phyloP scores from a whole-genome alignment of 1,140 invertebrate species.

The Trichonephila clavipes region DNA sequence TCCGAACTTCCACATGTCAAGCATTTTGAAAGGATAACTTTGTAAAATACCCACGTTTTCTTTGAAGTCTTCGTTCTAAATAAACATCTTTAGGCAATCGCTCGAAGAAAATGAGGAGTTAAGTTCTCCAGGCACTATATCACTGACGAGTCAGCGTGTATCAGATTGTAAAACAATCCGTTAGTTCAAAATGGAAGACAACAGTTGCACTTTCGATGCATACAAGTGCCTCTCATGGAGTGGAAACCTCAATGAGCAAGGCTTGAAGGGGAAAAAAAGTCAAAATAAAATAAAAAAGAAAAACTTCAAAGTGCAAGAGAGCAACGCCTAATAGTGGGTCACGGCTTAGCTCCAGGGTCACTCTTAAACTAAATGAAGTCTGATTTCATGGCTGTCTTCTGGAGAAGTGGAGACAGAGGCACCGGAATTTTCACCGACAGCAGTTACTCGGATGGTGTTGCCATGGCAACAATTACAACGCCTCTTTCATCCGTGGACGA shows the following conservation, averaged over 20 bases:
- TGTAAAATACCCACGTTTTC: background rate
- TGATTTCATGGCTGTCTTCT: conserved; percentile 58
- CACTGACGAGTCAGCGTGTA: background rate
- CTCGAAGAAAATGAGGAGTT: background rate
- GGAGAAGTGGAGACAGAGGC: background rate
- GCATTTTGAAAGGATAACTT: too few relatives aligned
- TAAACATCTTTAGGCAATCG: background rate
- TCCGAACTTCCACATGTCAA: too few relatives aligned
- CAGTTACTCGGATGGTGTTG: conserved; percentile 62
- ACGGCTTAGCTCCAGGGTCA: conserved; percentile 69
- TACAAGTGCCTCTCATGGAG: conserved; percentile 21
- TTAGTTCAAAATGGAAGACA: background rate
- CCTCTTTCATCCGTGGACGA: conserved; percentile 49
- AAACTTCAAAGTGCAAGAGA: background rate
- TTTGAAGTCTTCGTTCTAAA: background rate
- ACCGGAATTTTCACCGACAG: conserved; percentile 8
- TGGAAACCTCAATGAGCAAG: background rate
- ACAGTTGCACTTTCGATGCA: conserved; percentile 47
- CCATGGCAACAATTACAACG: conserved; percentile 46
- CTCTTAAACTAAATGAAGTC: conserved; percentile 47
- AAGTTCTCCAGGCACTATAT: background rate
- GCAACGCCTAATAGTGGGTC: conserved; percentile 72
- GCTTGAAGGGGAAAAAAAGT: background rate
- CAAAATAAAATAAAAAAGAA: conserved; percentile 22
- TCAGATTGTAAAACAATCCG: background rate